Base-by-base conservation (phyloP, 2,113 vertebrate species). In the Dascyllus trimaculatus region DNA sequence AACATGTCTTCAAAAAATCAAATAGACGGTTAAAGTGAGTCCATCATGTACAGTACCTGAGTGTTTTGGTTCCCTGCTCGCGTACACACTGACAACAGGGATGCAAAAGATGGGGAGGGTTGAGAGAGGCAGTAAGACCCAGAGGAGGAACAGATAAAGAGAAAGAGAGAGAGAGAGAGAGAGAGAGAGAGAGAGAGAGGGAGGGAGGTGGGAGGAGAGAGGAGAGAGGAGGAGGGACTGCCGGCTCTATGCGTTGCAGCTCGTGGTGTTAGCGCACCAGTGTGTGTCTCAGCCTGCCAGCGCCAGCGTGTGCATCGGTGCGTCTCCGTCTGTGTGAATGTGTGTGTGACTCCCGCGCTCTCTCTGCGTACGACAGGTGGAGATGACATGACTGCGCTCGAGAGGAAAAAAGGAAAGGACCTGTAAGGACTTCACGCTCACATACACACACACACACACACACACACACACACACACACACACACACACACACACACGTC, bases 371-470 rank as follows among this genome's bases (percentile, higher is more conserved):
- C 85, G 85, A 91, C 90, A 93, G 90, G 92, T 92, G 88, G 92
- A 92, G 88, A 94, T 94, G 92, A 94, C 92, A 94, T 94, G 93
- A 93, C 92, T 86, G 92, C 91, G 35, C 85, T 93, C 24, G 88
- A 92, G 87, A 92, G 83, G 85, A 91, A 92, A 81, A 91, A 91
- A 90, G 91, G 84, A 78, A 93, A 92, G 88, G 93, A 94, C 92
- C 92, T 93, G 93, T 94, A 93, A 94, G 93, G 78, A 61, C 81
- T n/a, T 75, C 73, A 66, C 71, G 26, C 59, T 9, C 48, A 11
- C 61, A 56, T 57, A 51, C 61, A 45, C 62, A 60, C 71, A 67
- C 68, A 32, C 52, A 40, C 29, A 62, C 66, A 65, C 49, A 63
- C 64, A 58, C 76, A 40, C 45, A 59, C 70, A 75, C 48, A 46